Evolutionary conservation across 2,888 invertebrate genomes (phyloP).

Genomic region (Caradrina kadenii): DNA sequence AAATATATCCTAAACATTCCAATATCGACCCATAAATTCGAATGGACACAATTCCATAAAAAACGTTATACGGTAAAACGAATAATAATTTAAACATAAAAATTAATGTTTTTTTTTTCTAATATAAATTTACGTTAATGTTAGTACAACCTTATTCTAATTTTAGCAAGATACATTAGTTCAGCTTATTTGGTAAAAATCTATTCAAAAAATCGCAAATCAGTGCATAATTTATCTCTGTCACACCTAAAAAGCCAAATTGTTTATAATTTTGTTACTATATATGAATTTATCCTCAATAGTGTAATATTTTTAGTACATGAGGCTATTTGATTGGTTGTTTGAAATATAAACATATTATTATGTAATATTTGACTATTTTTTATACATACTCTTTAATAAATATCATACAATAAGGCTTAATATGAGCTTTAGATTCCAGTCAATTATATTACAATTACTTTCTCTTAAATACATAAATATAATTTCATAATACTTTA

Average conservation of each 20-base stretch:
- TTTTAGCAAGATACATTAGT: conserved; percentile 68
- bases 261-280: conserved; percentile 63
- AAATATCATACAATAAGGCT: conserved; percentile 31
- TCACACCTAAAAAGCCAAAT: conserved; percentile 80
- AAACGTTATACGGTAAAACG: conserved; percentile 43
- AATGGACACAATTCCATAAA: conserved; percentile 39
- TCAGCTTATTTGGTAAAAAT: conserved; percentile 74
- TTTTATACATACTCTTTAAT: background rate
- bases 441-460: conserved; percentile 15
- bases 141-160: conserved; percentile 73
- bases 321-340: conserved; percentile 24
- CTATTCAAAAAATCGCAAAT: conserved; percentile 61
- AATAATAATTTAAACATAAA: conserved; percentile 60
- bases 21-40: conserved; percentile 31
- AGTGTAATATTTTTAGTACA: conserved; percentile 1
- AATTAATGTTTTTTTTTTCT: conserved; percentile 42
- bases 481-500: conserved; percentile 23
- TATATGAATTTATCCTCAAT: conserved; percentile 49
- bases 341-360: background rate
- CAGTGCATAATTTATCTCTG: conserved; percentile 62
- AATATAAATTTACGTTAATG: conserved; percentile 49
- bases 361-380: background rate
- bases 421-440: conserved; percentile 9
- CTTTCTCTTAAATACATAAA: conserved; percentile 1
- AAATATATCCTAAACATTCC: conserved; percentile 30